Percentiles rank a stretch among this genome's conserved stretches.
Evolutionary conservation across 2,888 invertebrate genomes (phyloP).

Genomic region (Bombylius discolor): DNA sequence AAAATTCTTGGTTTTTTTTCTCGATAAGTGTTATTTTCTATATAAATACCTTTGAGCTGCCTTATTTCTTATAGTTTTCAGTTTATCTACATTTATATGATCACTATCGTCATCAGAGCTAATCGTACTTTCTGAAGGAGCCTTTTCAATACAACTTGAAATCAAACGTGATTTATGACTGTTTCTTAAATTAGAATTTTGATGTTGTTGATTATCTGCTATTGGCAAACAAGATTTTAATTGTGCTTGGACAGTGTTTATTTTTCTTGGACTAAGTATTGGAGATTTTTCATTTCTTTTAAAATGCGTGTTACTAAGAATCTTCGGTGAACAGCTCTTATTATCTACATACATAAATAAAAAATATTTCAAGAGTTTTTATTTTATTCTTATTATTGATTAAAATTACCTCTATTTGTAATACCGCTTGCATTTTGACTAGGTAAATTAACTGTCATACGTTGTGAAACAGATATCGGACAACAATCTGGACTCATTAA

Average conservation of each 20-base stretch:
- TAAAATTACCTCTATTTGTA: conserved; percentile 32
- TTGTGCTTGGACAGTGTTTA: not conserved
- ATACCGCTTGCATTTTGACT: conserved; percentile 25
- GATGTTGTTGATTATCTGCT: too few relatives aligned
- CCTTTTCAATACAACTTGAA: conserved; percentile 16
- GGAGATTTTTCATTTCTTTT: conserved; percentile 28
- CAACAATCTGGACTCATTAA: conserved; percentile 66
- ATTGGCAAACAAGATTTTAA: too few relatives aligned
- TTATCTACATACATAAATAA: conserved; percentile 22
- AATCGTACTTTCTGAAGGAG: conserved; percentile 5
- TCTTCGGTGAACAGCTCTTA: conserved; percentile 33
- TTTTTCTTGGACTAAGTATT: conserved; percentile 30
- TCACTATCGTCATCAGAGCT: conserved; percentile 53
- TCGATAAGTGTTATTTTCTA: too few relatives aligned
- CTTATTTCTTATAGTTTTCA: conserved; percentile 50
- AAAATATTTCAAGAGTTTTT: conserved; percentile 4
- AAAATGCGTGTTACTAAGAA: conserved; percentile 22
- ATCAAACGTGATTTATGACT: conserved; percentile 12
- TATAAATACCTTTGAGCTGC: conserved; percentile 38
- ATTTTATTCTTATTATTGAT: not conserved
- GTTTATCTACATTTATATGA: conserved; percentile 49
- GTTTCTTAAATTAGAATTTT: too few relatives aligned
- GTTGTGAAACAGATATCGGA: conserved; percentile 30
- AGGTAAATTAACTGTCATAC: conserved; percentile 26
- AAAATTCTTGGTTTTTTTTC: too few relatives aligned